phyloP scores from a whole-genome alignment of 2,113 vertebrate species.

The Upupa epops region DNA sequence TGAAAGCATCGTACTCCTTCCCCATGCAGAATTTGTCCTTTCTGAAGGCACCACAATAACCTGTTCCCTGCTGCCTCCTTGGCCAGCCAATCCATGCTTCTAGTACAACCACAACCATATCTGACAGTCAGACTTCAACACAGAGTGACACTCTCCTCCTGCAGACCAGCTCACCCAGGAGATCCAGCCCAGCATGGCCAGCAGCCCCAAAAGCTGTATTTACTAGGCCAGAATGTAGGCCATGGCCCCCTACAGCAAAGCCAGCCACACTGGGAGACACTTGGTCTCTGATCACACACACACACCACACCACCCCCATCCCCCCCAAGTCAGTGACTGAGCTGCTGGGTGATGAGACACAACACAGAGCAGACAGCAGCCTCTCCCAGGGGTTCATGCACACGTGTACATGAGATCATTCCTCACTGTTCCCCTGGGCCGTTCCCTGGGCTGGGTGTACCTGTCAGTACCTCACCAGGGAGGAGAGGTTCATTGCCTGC shows the following conservation, averaged over 20 bases:
- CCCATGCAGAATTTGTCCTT: background rate
- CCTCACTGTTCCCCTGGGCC: background rate
- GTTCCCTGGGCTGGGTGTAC: background rate
- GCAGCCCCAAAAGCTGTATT: background rate
- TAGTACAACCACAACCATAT: accelerated
- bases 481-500: background rate
- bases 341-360: background rate
- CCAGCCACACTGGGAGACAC: background rate
- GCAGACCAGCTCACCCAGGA: background rate
- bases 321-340: background rate
- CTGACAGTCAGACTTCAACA: accelerated
- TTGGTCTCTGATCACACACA: accelerated
- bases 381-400: background rate
- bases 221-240: accelerated
- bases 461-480: background rate
- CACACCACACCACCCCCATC: too few species aligned
- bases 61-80: accelerated
- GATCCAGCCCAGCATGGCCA: accelerated
- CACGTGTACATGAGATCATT: too few species aligned
- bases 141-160: background rate
- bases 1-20: background rate
- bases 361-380: background rate
- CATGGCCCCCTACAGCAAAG: background rate
- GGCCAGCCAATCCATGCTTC: background rate
- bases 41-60: background rate